phyloP scores from a whole-genome alignment of 2,797 vertebrate genomes.

The Pygocentrus nattereri region DNA sequence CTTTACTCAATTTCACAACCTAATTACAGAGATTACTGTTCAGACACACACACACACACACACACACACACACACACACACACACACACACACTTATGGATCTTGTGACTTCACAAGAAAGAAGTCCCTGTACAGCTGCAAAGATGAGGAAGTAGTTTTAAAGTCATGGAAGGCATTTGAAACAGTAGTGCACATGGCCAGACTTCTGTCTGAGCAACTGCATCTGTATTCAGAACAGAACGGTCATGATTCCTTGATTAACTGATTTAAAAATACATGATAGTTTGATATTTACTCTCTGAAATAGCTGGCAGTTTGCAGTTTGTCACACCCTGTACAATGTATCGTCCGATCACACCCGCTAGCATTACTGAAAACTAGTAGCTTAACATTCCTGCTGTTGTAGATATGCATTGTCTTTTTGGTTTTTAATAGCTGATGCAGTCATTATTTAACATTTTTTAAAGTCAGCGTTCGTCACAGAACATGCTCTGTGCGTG shows the following conservation, averaged over 20 bases:
- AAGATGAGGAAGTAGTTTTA: not conserved
- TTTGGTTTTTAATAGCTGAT: no score
- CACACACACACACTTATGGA: not conserved
- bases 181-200: not conserved
- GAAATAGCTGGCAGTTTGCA: no score
- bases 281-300: no score
- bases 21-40: slow-evolving; percentile 44
- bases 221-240: not conserved
- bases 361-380: no score
- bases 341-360: no score
- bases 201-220: not conserved
- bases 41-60: not conserved
- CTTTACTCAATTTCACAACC: slow-evolving; percentile 39
- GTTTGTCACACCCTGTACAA: no score
- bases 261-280: no score
- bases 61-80: not conserved
- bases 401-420: no score
- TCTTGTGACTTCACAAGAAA: slow-evolving; percentile 38
- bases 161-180: not conserved
- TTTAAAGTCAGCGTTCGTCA: no score
- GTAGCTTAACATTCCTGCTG: no score
- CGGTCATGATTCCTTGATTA: not conserved
- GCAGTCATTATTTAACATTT: no score
- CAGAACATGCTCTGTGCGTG: no score
- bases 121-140: not conserved